phyloP scores from a whole-genome alignment of 2,797 vertebrate genomes.

The Argentina silus region DNA sequence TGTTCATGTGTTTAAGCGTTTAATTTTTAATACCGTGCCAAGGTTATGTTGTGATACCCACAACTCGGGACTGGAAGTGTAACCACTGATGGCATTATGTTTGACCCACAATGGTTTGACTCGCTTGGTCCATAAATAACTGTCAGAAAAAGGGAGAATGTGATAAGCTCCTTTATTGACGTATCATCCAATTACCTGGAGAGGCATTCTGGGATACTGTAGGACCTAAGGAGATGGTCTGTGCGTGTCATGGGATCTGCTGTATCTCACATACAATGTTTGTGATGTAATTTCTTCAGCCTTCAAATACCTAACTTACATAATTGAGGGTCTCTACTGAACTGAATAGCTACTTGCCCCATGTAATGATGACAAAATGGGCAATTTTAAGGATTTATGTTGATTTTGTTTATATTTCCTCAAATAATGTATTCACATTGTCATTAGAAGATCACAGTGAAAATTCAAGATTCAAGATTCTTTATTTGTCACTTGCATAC shows the following conservation, averaged over 20 bases:
- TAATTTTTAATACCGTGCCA: neutral
- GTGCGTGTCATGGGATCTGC: neutral
- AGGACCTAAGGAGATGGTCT: conserved; percentile 41
- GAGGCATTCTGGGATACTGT: conserved; percentile 59
- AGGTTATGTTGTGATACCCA: neutral
- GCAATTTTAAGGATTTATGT: too few relatives aligned
- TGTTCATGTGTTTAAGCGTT: neutral
- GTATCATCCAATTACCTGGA: conserved; percentile 65
- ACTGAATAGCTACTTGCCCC: neutral
- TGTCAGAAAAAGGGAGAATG: conserved; percentile 56
- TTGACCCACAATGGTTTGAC: conserved; percentile 16
- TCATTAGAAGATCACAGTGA: too few relatives aligned
- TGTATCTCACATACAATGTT: neutral
- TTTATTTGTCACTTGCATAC: too few relatives aligned
- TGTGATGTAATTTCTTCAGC: neutral
- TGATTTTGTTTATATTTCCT: too few relatives aligned
- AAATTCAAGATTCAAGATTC: too few relatives aligned
- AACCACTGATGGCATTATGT: neutral
- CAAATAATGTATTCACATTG: too few relatives aligned
- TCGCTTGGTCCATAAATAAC: conserved; percentile 20
- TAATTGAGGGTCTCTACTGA: neutral
- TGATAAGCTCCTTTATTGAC: conserved; percentile 70
- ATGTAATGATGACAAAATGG: neutral
- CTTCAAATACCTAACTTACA: neutral
- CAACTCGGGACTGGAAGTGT: neutral